A percentile compares a stretch with the other conserved stretches of the same genome.
phyloP scores from a whole-genome alignment of 1,140 invertebrate genomes.

The Stegodyphus dumicola region DNA sequence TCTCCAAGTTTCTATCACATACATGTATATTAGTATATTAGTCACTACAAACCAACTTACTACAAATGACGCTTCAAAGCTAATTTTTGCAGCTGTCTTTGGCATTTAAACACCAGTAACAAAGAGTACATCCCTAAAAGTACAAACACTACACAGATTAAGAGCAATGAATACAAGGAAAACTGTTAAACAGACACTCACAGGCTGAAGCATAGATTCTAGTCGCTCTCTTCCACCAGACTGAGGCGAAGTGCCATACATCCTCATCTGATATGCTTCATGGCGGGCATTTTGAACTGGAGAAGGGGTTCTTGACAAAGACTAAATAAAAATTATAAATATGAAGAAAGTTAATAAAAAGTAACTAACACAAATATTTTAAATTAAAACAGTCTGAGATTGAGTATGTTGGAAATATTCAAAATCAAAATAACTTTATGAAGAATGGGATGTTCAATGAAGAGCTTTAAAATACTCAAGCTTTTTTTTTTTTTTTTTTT shows the following conservation, averaged over 20 bases:
- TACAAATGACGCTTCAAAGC: too few species aligned
- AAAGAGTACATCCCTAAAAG: too few species aligned
- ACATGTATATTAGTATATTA: too few species aligned
- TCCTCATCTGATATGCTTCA: slow-evolving; percentile 68
- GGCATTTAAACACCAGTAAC: too few species aligned
- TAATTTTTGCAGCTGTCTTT: too few species aligned
- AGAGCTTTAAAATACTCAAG: neutral
- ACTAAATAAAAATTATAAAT: slow-evolving; percentile 51
- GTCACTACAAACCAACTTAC: too few species aligned
- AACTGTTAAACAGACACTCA: neutral
- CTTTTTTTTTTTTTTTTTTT: too few species aligned
- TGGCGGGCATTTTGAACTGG: slow-evolving; percentile 67
- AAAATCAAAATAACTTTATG: neutral
- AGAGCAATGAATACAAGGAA: too few species aligned
- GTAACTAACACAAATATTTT: neutral
- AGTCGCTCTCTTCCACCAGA: slow-evolving; percentile 1
- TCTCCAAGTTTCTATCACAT: too few species aligned
- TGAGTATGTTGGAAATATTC: too few species aligned
- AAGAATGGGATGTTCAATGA: neutral
- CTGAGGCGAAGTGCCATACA: slow-evolving; percentile 62
- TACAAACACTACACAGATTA: too few species aligned
- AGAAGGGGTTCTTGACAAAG: slow-evolving; percentile 55
- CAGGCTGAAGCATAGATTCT: slow-evolving; percentile 61
- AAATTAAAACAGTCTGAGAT: neutral
- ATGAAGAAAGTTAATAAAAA: neutral